A percentile compares a stretch with the other conserved stretches of the same genome.
Conservation (phyloP, 1,140 invertebrate genomes). For the Drosophila nikananu region DNA sequence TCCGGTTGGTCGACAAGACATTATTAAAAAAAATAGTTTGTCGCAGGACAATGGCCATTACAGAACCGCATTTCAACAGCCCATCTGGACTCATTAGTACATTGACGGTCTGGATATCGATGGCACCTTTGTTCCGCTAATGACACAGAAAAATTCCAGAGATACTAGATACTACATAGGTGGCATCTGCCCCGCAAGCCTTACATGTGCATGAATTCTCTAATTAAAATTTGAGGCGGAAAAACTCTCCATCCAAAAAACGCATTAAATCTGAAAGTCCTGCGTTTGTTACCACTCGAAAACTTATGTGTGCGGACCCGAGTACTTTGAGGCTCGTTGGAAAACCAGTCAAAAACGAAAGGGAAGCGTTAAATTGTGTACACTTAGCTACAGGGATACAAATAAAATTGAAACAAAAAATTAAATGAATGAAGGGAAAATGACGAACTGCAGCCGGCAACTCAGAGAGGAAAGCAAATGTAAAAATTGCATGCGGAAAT, state of each 20-base stretch:
- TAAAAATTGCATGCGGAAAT: conserved; percentile 83
- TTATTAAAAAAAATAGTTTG: conserved; percentile 69
- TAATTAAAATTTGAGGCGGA: conserved; percentile 49
- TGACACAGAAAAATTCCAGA: neutral
- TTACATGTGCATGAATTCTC: conserved; percentile 37
- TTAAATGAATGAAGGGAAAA: conserved; percentile 49
- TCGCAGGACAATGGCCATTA: conserved; percentile 18
- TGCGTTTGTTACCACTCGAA: conserved; percentile 22
- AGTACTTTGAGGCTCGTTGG: conserved; percentile 60
- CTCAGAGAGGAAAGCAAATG: conserved; percentile 44
- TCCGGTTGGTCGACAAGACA: conserved; percentile 44
- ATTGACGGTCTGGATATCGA: neutral
- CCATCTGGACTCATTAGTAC: conserved; percentile 5
- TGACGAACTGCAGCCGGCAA: conserved; percentile 39
- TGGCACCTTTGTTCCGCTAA: neutral
- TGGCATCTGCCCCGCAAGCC: conserved; percentile 26
- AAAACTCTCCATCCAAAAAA: conserved; percentile 5
- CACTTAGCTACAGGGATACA: conserved; percentile 68
- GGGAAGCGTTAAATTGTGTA: conserved; percentile 79
- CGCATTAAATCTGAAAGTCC: neutral
- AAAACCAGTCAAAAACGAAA: conserved; percentile 28
- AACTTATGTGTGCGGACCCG: conserved; percentile 21
- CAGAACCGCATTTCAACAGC: neutral
- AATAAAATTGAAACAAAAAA: conserved; percentile 20
- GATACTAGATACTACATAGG: conserved; percentile 24